phyloP scores from a whole-genome alignment of 1,140 invertebrate genomes.

The Protaetia brevitarsis region DNA sequence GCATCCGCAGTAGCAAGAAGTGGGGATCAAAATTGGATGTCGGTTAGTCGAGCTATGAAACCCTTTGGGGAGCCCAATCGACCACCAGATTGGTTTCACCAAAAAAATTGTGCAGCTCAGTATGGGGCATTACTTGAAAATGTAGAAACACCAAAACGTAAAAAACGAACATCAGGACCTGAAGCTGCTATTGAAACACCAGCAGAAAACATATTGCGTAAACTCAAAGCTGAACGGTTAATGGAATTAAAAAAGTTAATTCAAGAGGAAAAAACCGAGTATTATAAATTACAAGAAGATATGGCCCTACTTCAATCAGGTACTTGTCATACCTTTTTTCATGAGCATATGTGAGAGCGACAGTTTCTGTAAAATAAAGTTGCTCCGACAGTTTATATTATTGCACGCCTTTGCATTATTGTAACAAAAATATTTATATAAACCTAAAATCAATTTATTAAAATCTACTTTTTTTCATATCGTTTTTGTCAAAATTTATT shows the following conservation, averaged over 20 bases:
- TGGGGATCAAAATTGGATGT: slow-evolving; percentile 94
- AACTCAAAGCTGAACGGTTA: slow-evolving; percentile 74
- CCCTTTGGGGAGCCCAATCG: slow-evolving; percentile 70
- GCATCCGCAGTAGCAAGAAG: slow-evolving; percentile 83
- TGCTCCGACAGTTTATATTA: too few species aligned
- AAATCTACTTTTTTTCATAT: too few species aligned
- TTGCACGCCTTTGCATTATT: too few species aligned
- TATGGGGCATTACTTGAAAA: slow-evolving; percentile 81
- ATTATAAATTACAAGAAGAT: slow-evolving; percentile 67
- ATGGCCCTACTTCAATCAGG: slow-evolving; percentile 55
- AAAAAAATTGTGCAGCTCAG: slow-evolving; percentile 87
- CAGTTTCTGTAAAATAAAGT: too few species aligned
- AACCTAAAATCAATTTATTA: too few species aligned
- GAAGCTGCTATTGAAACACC: slow-evolving; percentile 63
- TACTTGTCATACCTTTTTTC: too few species aligned
- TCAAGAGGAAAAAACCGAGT: slow-evolving; percentile 65
- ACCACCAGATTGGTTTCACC: slow-evolving; percentile 86
- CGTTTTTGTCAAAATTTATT: too few species aligned
- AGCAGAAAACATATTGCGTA: slow-evolving; percentile 74
- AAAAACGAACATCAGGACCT: slow-evolving; percentile 68
- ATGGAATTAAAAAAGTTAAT: slow-evolving; percentile 72
- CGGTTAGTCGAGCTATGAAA: slow-evolving; percentile 76
- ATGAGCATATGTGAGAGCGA: too few species aligned
- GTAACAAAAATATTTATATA: too few species aligned
- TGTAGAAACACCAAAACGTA: slow-evolving; percentile 83